Conservation (phyloP, 2,113 vertebrate genomes). For the Cheilinus undulatus region DNA sequence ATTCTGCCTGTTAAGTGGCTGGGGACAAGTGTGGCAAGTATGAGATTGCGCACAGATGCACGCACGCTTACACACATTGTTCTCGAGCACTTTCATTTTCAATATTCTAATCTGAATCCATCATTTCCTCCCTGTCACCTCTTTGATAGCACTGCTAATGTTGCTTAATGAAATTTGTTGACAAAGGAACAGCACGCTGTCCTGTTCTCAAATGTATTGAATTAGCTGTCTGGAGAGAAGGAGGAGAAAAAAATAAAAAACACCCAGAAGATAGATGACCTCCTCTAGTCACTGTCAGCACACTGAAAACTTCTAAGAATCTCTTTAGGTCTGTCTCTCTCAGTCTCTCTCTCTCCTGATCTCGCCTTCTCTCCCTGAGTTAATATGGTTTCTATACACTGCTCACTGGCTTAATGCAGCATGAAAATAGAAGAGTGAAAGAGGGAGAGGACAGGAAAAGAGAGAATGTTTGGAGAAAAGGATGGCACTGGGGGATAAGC, state of each 20-base stretch:
- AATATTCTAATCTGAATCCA: conserved; percentile 71
- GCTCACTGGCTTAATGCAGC: conserved; percentile 63
- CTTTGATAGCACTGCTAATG: conserved; percentile 72
- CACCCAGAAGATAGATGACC: conserved; percentile 62
- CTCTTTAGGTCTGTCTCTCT: conserved; percentile 21
- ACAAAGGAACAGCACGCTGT: conserved; percentile 60
- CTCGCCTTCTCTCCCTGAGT: not conserved
- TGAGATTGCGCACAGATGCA: conserved; percentile 40
- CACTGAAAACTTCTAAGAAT: conserved; percentile 38
- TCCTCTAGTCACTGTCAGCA: conserved; percentile 45
- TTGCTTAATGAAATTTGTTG: conserved; percentile 76
- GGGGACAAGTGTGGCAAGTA: conserved; percentile 58
- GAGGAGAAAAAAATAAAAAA: conserved; percentile 33
- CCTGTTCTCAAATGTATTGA: conserved; percentile 61
- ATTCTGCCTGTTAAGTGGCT: conserved; percentile 68
- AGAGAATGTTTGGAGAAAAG: conserved; percentile 14
- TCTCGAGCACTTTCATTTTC: conserved; percentile 64
- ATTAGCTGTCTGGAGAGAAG: conserved; percentile 62
- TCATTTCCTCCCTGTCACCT: conserved; percentile 69
- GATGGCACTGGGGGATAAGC: conserved; percentile 25
- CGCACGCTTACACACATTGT: conserved; percentile 17
- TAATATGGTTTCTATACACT: conserved; percentile 55
- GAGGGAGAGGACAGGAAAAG: conserved; percentile 7
- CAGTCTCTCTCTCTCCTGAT: not conserved
- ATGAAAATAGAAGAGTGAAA: conserved; percentile 53